These are phyloP conservation scores for Miltochrista miniata DNA, from an alignment of 2,888 invertebrate genomes.

Conservation along the genomic window DNA sequence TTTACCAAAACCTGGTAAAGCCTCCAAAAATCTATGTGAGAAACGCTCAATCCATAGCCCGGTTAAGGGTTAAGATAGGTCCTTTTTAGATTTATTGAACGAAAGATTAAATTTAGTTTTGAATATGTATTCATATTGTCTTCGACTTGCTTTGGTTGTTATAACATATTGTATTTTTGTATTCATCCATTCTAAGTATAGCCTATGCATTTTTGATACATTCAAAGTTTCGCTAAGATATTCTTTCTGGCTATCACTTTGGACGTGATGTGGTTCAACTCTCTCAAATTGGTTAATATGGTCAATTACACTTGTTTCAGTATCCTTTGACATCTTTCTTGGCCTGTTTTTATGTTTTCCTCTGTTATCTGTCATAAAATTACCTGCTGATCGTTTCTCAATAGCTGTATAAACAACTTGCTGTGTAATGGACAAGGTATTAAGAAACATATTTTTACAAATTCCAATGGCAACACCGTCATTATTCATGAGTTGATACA, in stretches of 20 bases:
- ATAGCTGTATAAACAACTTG: conserved; percentile 9
- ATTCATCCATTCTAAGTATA: no score
- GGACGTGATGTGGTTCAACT: conserved; percentile 5
- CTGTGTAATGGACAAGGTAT: conserved; percentile 3
- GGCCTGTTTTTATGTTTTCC: conserved; percentile 8
- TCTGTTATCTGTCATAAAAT: background rate
- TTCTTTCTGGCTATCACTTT: no score
- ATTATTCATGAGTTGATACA: background rate
- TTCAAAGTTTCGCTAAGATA: no score
- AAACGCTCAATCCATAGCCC: no score
- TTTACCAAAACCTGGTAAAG: no score
- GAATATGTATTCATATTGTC: no score
- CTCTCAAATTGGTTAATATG: conserved; percentile 8
- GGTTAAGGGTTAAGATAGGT: no score
- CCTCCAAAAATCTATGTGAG: no score
- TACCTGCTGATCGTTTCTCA: background rate
- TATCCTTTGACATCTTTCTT: conserved; percentile 4
- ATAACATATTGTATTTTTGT: no score
- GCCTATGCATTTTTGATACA: background rate
- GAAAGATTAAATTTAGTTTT: no score
- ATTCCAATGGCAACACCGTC: background rate
- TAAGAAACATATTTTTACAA: background rate
- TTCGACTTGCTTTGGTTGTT: no score
- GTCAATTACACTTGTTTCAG: conserved; percentile 6
- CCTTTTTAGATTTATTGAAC: no score